These are phyloP conservation scores for Drosophila funebris DNA, from an alignment of 1,140 invertebrate genomes.

Conservation along the genomic window DNA sequence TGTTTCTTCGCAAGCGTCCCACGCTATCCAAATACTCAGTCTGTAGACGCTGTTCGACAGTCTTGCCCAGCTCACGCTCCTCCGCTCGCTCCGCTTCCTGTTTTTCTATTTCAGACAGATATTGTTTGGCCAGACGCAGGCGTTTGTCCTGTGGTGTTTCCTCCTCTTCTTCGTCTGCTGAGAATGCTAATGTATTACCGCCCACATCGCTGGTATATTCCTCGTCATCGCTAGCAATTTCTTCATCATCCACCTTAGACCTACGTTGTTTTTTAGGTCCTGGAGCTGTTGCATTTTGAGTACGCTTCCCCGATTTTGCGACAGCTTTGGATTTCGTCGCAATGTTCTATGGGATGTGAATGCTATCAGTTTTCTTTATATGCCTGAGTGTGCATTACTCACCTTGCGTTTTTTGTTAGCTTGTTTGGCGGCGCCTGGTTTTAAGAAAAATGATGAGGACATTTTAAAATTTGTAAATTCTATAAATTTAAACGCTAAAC, in stretches of 20 bases:
- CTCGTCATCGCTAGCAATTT: conserved; percentile 85
- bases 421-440: conserved; percentile 84
- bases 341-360: conserved; percentile 66
- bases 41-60: conserved; percentile 89
- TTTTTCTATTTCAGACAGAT: conserved; percentile 93
- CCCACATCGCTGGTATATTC: conserved; percentile 83
- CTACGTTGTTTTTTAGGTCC: conserved; percentile 64
- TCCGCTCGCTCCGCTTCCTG: conserved; percentile 90
- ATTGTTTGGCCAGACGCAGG: conserved; percentile 93
- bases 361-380: not conserved
- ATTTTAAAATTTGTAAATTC: conserved; percentile 38
- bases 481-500: conserved; percentile 38
- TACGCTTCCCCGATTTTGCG: conserved; percentile 50
- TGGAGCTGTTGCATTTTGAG: conserved; percentile 41
- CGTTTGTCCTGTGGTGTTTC: conserved; percentile 96
- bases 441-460: conserved; percentile 87
- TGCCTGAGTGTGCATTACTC: conserved; percentile 42
- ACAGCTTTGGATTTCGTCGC: conserved; percentile 60
- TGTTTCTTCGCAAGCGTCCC: conserved; percentile 89
- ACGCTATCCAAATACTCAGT: conserved; percentile 94
- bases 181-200: conserved; percentile 85
- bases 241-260: conserved; percentile 82
- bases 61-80: conserved; percentile 87
- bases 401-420: conserved; percentile 85
- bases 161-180: conserved; percentile 87